Evolutionary conservation across 1,140 invertebrate genomes (phyloP).

Genomic region (Neodiprion fabricii): DNA sequence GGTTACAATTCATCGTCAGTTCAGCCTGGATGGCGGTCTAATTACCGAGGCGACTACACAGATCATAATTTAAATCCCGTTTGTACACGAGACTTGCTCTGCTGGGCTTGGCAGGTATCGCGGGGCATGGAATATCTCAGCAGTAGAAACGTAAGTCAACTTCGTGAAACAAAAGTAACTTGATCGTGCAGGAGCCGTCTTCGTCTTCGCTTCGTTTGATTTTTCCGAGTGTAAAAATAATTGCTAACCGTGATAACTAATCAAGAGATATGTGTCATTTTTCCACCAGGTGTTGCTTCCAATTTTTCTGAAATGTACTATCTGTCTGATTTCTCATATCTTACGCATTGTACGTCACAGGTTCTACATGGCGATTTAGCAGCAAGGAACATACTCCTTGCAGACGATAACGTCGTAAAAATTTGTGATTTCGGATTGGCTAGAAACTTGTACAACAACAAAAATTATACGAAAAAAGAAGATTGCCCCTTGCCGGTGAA

Average conservation of each 20-base stretch:
- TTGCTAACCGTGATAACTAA: too few species aligned
- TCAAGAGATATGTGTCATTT: constrained; percentile 17
- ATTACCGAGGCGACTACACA: constrained; percentile 75
- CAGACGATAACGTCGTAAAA: constrained; percentile 88
- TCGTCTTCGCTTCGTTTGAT: background rate
- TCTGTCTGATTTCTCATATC: too few species aligned
- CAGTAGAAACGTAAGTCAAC: constrained; percentile 73
- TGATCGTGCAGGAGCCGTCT: background rate
- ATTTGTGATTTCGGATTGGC: constrained; percentile 98
- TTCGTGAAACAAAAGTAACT: background rate
- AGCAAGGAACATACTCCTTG: constrained; percentile 93
- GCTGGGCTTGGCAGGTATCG: constrained; percentile 93
- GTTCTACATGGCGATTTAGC: constrained; percentile 95
- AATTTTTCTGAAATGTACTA: background rate
- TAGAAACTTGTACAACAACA: constrained; percentile 87
- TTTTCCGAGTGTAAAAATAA: too few species aligned
- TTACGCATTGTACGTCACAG: constrained; percentile 50
- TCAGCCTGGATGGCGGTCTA: constrained; percentile 76
- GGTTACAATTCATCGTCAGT: constrained; percentile 66
- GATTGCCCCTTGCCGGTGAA: constrained; percentile 81
- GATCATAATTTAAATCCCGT: constrained; percentile 70
- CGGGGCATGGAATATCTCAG: constrained; percentile 96
- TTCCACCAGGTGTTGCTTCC: background rate
- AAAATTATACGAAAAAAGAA: constrained; percentile 93
- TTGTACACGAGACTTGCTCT: constrained; percentile 82